A percentile compares a stretch with the other conserved stretches of the same genome.
Conservation (phyloP, 2,888 invertebrate genomes). For the Acanthacorydalis orientalis region DNA sequence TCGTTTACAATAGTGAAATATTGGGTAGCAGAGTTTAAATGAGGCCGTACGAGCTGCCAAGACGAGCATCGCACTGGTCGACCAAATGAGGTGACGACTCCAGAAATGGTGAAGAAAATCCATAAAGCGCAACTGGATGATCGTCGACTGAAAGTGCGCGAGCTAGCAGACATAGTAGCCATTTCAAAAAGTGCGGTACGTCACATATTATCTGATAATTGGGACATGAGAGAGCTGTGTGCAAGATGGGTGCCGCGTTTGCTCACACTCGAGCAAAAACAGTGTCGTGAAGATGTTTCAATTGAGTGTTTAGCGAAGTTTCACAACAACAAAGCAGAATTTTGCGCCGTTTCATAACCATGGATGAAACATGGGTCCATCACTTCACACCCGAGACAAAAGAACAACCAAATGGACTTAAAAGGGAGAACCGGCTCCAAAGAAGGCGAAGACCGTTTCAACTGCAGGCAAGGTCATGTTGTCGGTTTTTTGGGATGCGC, state of each 20-base stretch:
- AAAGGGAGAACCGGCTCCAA: background rate
- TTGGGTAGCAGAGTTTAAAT: constrained; percentile 9
- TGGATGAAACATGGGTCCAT: constrained; percentile 15
- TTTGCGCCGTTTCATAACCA: constrained; percentile 14
- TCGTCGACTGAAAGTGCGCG: constrained; percentile 2
- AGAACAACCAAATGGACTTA: background rate
- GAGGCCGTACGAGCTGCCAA: constrained; percentile 2
- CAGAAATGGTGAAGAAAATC: constrained; percentile 9
- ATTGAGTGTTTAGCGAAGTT: constrained; percentile 8
- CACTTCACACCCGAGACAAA: constrained; percentile 6
- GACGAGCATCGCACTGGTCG: constrained; percentile 6
- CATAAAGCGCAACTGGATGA: constrained; percentile 8
- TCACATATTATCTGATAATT: constrained; percentile 10
- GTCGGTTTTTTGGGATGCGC: constrained; percentile 12
- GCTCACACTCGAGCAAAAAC: constrained; percentile 11
- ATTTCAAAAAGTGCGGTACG: constrained; percentile 2
- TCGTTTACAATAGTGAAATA: constrained; percentile 8
- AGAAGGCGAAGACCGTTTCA: background rate
- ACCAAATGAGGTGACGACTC: constrained; percentile 7
- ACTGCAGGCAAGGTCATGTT: constrained; percentile 11
- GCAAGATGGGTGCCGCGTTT: constrained; percentile 14
- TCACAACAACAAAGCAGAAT: constrained; percentile 11
- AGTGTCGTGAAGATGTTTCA: constrained; percentile 8
- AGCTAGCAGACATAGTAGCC: background rate
- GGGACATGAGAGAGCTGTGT: constrained; percentile 13